Percentiles rank a stretch among this genome's conserved stretches.
phyloP scores from a whole-genome alignment of 2,113 vertebrate genomes.

The Anguilla rostrata region DNA sequence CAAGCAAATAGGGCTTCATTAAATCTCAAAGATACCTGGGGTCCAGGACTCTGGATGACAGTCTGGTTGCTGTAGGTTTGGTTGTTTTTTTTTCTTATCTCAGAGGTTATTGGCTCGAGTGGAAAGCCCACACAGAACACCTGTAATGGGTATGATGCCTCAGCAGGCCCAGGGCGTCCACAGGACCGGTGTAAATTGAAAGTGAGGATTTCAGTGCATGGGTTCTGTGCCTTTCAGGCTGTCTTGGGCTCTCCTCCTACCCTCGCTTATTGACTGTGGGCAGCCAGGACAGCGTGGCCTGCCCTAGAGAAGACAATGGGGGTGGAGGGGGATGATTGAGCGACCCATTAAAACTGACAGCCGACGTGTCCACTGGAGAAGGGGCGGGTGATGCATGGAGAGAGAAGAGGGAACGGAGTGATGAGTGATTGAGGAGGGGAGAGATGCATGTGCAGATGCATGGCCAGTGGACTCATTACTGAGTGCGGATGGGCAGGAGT shows the following conservation, averaged over 20 bases:
- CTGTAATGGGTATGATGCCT: neutral
- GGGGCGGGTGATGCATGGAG: neutral
- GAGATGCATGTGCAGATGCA: neutral
- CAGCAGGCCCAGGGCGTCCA: neutral
- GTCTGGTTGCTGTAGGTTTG: neutral
- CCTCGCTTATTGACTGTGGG: neutral
- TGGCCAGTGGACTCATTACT: neutral
- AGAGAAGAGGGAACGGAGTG: neutral
- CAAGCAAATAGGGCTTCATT: neutral
- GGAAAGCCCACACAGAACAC: neutral
- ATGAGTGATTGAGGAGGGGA: neutral
- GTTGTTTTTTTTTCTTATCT: neutral
- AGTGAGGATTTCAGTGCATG: neutral
- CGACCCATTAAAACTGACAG: neutral
- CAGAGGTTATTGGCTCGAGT: neutral
- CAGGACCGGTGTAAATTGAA: neutral
- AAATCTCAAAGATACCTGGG: neutral
- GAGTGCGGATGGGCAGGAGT: neutral
- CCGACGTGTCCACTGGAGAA: neutral
- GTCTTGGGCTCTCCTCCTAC: neutral
- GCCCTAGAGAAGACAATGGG: neutral
- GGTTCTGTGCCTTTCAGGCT: neutral
- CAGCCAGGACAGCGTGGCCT: neutral
- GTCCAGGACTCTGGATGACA: neutral
- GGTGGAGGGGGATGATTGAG: conserved; percentile 5